Conservation (phyloP, 1,140 invertebrate genomes). For the Neoseiulus cucumeris region DNA sequence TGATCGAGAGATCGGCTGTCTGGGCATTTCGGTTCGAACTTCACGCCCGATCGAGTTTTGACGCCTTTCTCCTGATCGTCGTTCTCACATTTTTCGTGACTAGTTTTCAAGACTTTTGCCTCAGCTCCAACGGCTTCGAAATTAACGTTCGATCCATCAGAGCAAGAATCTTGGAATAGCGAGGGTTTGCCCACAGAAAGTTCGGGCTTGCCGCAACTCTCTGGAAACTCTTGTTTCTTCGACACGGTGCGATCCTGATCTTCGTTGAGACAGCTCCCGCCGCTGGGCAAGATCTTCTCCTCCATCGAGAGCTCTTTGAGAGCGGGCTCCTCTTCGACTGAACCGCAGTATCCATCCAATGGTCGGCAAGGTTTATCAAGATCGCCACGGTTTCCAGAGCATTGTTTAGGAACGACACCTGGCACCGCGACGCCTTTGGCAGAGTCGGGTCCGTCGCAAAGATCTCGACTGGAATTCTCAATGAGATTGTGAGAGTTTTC, state of each 20-base stretch:
- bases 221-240: background rate
- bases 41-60: background rate
- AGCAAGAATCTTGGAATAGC: background rate
- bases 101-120: background rate
- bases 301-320: background rate
- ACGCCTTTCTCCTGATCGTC: background rate
- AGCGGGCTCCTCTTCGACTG: background rate
- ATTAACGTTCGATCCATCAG: background rate
- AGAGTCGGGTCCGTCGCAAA: background rate
- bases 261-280: background rate
- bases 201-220: background rate
- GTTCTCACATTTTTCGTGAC: background rate
- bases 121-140: background rate
- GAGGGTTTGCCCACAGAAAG: background rate
- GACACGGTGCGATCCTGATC: background rate
- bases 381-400: background rate
- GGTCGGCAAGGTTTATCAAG: background rate
- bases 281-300: background rate
- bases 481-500: constrained; percentile 10
- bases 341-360: background rate
- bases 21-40: background rate
- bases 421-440: background rate
- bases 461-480: background rate
- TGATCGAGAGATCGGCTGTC: background rate
- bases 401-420: background rate